Conservation (phyloP, 2,888 invertebrate genomes). For the Penaeus monodon region DNA sequence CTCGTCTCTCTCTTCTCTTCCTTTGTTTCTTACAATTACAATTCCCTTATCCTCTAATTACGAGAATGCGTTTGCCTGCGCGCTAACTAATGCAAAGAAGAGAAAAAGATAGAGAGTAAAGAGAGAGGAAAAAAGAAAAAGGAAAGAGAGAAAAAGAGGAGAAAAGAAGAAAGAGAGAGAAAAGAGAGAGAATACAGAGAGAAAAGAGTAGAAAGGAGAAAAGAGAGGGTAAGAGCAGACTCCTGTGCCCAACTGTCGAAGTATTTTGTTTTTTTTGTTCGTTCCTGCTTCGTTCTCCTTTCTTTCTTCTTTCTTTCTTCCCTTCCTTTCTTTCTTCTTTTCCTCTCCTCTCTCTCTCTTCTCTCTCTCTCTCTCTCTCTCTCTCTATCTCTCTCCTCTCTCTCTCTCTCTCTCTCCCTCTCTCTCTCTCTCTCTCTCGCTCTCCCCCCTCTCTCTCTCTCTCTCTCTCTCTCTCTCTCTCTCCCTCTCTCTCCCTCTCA, state of each 20-base stretch:
- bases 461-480: neutral
- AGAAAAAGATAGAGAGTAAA: neutral
- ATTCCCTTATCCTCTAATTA: too few species aligned
- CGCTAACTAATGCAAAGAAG: neutral
- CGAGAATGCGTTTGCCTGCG: neutral
- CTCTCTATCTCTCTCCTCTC: neutral
- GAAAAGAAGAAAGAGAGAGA: neutral
- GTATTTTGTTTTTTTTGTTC: neutral
- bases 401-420: conserved; percentile 12
- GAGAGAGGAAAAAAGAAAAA: neutral
- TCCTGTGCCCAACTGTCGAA: neutral
- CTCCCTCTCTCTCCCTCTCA: too few species aligned
- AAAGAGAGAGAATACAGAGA: too few species aligned
- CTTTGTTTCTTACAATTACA: too few species aligned
- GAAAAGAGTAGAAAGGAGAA: neutral
- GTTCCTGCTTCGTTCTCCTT: neutral
- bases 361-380: neutral
- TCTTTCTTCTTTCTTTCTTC: neutral
- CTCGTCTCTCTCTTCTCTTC: neutral
- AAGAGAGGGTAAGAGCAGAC: neutral
- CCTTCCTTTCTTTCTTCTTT: neutral
- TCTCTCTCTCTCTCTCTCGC: neutral
- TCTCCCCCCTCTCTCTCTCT: neutral
- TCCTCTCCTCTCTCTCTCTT: neutral
- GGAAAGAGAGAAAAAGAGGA: neutral